Evolutionary conservation across 2,113 vertebrate species (phyloP).

Genomic region (Podarcis muralis): DNA sequence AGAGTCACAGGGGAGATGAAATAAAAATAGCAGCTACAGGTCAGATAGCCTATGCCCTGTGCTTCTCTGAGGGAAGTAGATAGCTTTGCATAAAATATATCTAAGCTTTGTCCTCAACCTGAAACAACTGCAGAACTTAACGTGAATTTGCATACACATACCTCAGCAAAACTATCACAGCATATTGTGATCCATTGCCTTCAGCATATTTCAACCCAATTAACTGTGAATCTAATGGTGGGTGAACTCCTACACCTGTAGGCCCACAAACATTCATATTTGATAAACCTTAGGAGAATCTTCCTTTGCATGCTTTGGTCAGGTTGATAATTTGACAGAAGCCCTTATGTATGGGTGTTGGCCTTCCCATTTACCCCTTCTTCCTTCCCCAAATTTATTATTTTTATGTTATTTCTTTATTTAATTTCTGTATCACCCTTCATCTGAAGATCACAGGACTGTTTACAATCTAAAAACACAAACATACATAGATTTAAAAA

Average conservation of each 20-base stretch:
- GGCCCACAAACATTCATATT: not conserved
- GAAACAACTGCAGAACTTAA: constrained; percentile 19
- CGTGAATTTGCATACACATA: not conserved
- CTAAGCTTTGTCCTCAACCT: not conserved
- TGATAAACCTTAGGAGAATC: not conserved
- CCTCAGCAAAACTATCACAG: not conserved
- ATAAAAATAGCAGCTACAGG: constrained; percentile 52
- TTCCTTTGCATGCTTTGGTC: not conserved
- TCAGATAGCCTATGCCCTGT: constrained; percentile 4
- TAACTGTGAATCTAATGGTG: not conserved
- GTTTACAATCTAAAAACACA: no score
- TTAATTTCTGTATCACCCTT: no score
- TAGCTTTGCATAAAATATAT: constrained; percentile 29
- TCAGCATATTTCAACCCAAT: not conserved
- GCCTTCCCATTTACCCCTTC: no score
- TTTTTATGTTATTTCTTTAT: no score
- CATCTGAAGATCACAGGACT: no score
- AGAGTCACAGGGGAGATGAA: constrained; percentile 41
- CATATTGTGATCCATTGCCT: not conserved
- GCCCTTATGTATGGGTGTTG: no score
- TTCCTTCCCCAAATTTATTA: no score
- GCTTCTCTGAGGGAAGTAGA: constrained; percentile 33
- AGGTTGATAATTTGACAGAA: not conserved
- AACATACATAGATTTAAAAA: no score
- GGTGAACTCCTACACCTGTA: not conserved